phyloP scores from a whole-genome alignment of 1,140 invertebrate species.

The Bombus terrestris region DNA sequence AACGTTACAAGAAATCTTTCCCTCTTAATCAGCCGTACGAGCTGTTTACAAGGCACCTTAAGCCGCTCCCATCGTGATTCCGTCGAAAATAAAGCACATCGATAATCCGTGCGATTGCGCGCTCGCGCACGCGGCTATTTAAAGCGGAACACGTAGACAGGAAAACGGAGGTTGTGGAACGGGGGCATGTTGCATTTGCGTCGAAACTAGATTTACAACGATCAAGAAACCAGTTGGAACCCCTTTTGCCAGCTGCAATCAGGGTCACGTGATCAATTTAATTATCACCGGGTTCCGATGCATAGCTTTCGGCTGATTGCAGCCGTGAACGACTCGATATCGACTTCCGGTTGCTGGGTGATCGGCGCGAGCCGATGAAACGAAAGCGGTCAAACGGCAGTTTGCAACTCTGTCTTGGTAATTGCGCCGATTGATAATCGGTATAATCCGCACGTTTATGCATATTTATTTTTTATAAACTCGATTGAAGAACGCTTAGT shows the following conservation, averaged over 20 bases:
- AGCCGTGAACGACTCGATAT: background rate
- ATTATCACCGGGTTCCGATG: background rate
- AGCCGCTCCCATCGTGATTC: constrained; percentile 10
- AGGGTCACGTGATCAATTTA: constrained; percentile 17
- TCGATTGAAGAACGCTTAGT: background rate
- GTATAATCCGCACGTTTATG: background rate
- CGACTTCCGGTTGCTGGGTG: background rate
- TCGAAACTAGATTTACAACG: constrained; percentile 21
- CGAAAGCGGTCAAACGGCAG: background rate
- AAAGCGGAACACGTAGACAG: constrained; percentile 23
- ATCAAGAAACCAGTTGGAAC: background rate
- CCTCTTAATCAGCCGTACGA: constrained; percentile 22
- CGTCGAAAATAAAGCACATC: constrained; percentile 26
- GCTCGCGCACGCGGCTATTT: constrained; percentile 6
- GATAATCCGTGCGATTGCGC: background rate
- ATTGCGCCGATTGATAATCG: background rate
- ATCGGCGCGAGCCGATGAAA: background rate
- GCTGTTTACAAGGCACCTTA: constrained; percentile 27
- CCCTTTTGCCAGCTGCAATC: background rate
- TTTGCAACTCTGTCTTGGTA: background rate
- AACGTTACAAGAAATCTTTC: constrained; percentile 18
- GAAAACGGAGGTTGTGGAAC: background rate
- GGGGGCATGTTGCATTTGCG: background rate
- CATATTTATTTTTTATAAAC: background rate
- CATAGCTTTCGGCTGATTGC: background rate